These are phyloP conservation scores for Xenus cinereus DNA, from an alignment of 2,113 vertebrate species.

Conservation along the genomic window DNA sequence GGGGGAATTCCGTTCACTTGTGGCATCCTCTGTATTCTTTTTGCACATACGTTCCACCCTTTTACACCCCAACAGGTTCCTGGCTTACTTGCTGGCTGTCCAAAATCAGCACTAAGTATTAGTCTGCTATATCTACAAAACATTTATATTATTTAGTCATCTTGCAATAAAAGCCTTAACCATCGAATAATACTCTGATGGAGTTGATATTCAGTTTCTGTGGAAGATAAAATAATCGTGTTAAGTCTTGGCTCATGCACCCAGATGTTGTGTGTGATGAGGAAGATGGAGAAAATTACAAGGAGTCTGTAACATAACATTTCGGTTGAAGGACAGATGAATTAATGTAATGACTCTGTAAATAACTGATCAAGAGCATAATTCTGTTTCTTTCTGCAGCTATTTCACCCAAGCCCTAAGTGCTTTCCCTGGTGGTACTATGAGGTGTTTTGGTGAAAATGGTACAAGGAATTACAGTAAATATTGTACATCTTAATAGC, in stretches of 20 bases:
- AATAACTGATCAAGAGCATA: background rate
- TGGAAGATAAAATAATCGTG: background rate
- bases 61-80: background rate
- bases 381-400: background rate
- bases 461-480: background rate
- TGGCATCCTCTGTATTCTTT: background rate
- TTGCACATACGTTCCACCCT: background rate
- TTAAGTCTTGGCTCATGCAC: background rate
- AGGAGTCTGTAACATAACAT: background rate
- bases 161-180: rapidly evolving
- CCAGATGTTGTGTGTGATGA: background rate
- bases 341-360: background rate
- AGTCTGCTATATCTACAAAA: background rate
- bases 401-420: background rate
- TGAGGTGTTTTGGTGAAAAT: background rate
- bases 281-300: background rate
- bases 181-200: background rate
- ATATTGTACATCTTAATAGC: background rate
- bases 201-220: background rate
- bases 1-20: background rate
- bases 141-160: background rate
- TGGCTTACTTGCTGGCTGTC: background rate
- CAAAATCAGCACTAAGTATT: background rate
- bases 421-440: background rate
- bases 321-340: background rate